Evolutionary conservation across 2,888 invertebrate species (phyloP), one percentile per base, ranked within the genome.

Genomic region (Venusia cambrica): DNA sequence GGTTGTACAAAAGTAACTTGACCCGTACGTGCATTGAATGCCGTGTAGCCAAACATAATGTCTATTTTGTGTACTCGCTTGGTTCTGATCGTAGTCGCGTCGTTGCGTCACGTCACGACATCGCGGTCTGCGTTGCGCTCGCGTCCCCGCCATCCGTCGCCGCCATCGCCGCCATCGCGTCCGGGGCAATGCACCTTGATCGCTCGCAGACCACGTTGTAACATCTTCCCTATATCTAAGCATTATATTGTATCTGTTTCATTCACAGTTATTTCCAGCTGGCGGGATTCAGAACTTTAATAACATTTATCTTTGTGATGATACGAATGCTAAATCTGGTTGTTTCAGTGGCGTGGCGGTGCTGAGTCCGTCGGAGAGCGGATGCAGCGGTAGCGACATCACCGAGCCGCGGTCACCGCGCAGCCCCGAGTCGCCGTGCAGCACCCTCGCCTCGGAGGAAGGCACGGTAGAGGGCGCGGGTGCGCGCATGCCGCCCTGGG

Each of bases 351-450:
- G 96, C 56, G 95, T 95, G 67, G 95, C 93, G 70, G 92, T 92
- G 69, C 83, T 93, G 71, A 93, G 93, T 84, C 92, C 93, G 65
- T 90, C 92, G 43, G 93, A 93, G 59, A 93, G 91, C 49, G 89
- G 92, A 62, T 91, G 89, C 60, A 84, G 90, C 61, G 94, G 94
- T 58, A 95, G 94, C 81, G 95, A 95, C 85, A 93, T 94, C 77
- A 94, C 94, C 57, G 95, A 95, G 77, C 95, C 95, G 35, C 93
- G 94, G 49, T 95, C 95, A 39, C 95, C 95, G 57, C 93, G 92
- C 80, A 94, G 93, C 77, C 92, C 93, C 52, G 87, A 89, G 62
- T 89, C 90, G 50, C 73, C 75, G 63, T 74, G 84, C 72, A 77
- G 90, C 76, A 51, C 47, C 46, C 48, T 90, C 73, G 54, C 52